phyloP scores from a whole-genome alignment of 2,888 invertebrate species.

The Biston stratarius region DNA sequence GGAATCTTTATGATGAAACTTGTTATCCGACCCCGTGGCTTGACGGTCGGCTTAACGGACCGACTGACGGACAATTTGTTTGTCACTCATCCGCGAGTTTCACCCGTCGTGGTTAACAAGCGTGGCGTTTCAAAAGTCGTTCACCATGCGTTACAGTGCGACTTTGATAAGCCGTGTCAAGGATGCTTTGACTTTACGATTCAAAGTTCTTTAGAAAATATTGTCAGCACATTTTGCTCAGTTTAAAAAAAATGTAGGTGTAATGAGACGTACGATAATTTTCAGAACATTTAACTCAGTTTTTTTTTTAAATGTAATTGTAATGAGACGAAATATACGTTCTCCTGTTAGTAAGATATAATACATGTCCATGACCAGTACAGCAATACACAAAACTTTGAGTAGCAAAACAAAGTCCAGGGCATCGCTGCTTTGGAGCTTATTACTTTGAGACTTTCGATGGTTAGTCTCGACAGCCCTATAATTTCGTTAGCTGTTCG shows the following conservation, averaged over 20 bases:
- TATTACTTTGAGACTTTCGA: too few relatives aligned
- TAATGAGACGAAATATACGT: too few relatives aligned
- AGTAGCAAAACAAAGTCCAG: too few relatives aligned
- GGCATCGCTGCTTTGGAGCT: too few relatives aligned
- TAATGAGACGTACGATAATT: too few relatives aligned
- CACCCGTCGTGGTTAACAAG: slow-evolving; percentile 55
- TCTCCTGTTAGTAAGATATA: too few relatives aligned
- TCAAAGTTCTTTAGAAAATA: background rate
- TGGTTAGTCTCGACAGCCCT: too few relatives aligned
- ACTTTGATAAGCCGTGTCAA: slow-evolving; percentile 11
- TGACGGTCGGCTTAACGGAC: slow-evolving; percentile 31
- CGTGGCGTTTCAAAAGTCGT: slow-evolving; percentile 53
- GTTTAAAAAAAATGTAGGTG: too few relatives aligned
- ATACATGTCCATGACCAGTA: too few relatives aligned
- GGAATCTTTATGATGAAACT: slow-evolving; percentile 45
- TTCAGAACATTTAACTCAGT: background rate
- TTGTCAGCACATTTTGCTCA: background rate
- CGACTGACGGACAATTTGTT: slow-evolving; percentile 65
- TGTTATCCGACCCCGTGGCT: slow-evolving; percentile 36
- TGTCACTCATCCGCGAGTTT: slow-evolving; percentile 60
- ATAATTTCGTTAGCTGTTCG: too few relatives aligned
- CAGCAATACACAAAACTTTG: too few relatives aligned
- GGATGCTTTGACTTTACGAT: background rate
- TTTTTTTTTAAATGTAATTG: too few relatives aligned
- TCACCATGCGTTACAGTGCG: slow-evolving; percentile 43